Conservation (phyloP, 2,797 vertebrate species). For the Sebastes iracundus region DNA sequence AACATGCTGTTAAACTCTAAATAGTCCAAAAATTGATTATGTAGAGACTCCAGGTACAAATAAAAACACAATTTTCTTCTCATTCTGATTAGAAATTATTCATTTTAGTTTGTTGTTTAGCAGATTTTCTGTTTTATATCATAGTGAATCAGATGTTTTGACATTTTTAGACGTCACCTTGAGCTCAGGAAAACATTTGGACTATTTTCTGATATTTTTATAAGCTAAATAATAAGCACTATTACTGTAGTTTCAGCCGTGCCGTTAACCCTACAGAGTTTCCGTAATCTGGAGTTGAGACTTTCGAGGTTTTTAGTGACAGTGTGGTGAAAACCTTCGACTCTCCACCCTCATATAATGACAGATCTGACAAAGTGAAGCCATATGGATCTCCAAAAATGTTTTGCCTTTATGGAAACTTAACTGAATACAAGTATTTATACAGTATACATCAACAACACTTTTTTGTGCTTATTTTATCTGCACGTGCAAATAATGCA, state of each 20-base stretch:
- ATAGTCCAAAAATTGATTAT: neutral
- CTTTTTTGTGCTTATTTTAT: neutral
- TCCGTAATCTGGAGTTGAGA: neutral
- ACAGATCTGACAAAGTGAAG: conserved; percentile 27
- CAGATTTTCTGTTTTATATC: neutral
- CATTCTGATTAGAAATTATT: neutral
- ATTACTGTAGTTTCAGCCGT: neutral
- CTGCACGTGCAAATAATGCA: neutral
- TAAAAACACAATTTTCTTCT: neutral
- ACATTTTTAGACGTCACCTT: neutral
- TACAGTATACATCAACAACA: neutral
- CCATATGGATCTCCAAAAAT: neutral
- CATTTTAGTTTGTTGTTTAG: neutral
- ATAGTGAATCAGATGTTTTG: neutral
- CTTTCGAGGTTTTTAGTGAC: neutral
- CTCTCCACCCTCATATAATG: conserved; percentile 38
- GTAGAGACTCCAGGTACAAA: neutral
- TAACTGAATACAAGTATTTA: neutral
- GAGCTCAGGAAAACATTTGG: neutral
- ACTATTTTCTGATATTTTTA: neutral
- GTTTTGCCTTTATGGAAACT: neutral
- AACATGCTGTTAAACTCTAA: no score
- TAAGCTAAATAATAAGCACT: neutral
- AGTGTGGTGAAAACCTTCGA: conserved; percentile 14
- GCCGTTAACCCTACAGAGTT: neutral